These are phyloP conservation scores for Cotesia vestalis DNA, from an alignment of 1,140 invertebrate species.

Conservation along the genomic window DNA sequence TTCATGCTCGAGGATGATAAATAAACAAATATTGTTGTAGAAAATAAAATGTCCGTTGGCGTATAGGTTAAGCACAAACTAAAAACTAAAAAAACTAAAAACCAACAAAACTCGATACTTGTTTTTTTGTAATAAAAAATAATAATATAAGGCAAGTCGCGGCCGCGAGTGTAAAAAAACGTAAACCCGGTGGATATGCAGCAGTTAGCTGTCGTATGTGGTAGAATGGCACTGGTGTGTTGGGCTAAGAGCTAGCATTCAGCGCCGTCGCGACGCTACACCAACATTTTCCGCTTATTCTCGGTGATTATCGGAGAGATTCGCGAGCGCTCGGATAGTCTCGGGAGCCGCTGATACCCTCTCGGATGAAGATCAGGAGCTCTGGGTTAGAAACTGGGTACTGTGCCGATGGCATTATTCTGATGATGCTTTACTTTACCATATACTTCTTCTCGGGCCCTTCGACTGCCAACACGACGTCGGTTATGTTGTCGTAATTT, in stretches of 20 bases:
- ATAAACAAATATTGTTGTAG: too few relatives aligned
- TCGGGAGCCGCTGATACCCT: conserved; percentile 26
- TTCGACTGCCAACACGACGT: conserved; percentile 12
- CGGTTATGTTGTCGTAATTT: conserved; percentile 19
- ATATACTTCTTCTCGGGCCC: neutral
- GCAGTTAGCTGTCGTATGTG: conserved; percentile 49
- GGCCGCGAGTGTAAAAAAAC: conserved; percentile 15
- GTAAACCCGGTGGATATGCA: conserved; percentile 49
- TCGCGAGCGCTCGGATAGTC: conserved; percentile 34
- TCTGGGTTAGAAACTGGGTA: neutral
- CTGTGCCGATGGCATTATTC: too few relatives aligned
- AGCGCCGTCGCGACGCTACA: conserved; percentile 33
- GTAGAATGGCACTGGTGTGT: conserved; percentile 53
- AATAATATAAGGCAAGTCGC: too few relatives aligned
- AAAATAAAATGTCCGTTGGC: too few relatives aligned
- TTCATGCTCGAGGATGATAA: too few relatives aligned
- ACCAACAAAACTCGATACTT: neutral
- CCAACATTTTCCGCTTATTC: conserved; percentile 36
- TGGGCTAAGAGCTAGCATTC: conserved; percentile 41
- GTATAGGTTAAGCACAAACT: conserved; percentile 7
- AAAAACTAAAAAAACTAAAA: conserved; percentile 4
- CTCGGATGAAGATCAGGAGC: conserved; percentile 7
- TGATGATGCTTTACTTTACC: too few relatives aligned
- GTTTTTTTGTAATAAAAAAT: too few relatives aligned
- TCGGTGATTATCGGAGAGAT: conserved; percentile 48